phyloP scores from a whole-genome alignment of 2,797 vertebrate species.

The Myripristis murdjan region DNA sequence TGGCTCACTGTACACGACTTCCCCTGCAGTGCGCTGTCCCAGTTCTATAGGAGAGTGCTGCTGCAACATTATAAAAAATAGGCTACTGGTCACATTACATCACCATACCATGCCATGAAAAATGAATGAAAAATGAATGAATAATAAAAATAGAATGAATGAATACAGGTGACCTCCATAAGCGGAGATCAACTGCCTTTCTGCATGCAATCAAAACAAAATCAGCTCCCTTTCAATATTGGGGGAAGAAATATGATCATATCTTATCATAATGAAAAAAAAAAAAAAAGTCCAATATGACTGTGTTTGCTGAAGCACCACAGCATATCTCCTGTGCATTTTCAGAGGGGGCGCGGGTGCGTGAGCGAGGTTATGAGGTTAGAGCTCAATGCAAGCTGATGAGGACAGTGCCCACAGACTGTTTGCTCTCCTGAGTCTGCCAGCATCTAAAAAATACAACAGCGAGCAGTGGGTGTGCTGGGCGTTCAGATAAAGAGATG shows the following conservation, averaged over 20 bases:
- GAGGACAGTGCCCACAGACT: constrained; percentile 40
- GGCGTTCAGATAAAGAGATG: constrained; percentile 50
- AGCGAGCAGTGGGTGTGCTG: constrained; percentile 20
- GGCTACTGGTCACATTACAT: not conserved
- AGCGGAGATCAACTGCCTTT: not conserved
- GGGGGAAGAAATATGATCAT: not conserved
- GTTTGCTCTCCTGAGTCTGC: constrained; percentile 56
- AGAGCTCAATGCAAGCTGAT: constrained; percentile 29
- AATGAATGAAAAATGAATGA: not conserved
- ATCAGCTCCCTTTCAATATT: constrained; percentile 15
- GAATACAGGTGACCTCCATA: constrained; percentile 17
- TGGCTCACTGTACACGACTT: too few relatives aligned
- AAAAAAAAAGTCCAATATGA: too few relatives aligned
- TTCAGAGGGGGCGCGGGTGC: not conserved
- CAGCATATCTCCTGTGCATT: constrained; percentile 4
- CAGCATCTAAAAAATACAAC: not conserved
- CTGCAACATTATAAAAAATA: not conserved
- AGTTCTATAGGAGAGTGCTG: not conserved
- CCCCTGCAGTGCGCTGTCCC: not conserved
- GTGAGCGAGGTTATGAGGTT: constrained; percentile 45
- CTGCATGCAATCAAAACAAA: constrained; percentile 19
- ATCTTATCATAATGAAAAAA: constrained; percentile 20
- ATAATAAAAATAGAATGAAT: constrained; percentile 2
- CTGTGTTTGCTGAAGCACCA: constrained; percentile 50
- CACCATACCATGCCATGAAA: not conserved